Percentiles rank a stretch among this genome's conserved stretches.
These are phyloP conservation scores for Phengaris arion DNA, from an alignment of 2,888 invertebrate genomes.

Conservation along the genomic window DNA sequence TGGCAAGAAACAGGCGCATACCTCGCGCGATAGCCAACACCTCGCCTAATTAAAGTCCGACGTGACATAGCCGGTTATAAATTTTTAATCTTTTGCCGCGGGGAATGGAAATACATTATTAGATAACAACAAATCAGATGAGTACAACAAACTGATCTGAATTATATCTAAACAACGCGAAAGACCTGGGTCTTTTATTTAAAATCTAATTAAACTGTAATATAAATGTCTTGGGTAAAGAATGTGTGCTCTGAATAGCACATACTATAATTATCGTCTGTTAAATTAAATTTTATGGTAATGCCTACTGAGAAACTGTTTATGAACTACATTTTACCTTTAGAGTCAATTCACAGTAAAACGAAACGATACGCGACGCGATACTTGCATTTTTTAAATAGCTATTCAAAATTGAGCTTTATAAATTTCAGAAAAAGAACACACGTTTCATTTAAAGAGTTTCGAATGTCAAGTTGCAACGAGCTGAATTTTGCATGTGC, in stretches of 20 bases:
- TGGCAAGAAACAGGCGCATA: conserved; percentile 59
- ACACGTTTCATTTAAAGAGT: no score
- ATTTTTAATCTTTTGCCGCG: conserved; percentile 65
- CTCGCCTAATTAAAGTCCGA: conserved; percentile 71
- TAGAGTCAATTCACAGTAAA: no score
- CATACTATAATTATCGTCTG: background rate
- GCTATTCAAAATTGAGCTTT: no score
- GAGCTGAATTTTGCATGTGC: no score
- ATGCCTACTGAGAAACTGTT: background rate
- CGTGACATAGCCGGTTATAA: conserved; percentile 70
- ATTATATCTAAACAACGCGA: conserved; percentile 17
- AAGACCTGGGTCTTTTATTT: conserved; percentile 16
- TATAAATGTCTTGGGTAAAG: background rate
- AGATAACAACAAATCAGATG: conserved; percentile 32
- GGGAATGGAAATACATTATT: conserved; percentile 46
- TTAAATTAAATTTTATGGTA: background rate
- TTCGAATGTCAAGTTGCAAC: no score
- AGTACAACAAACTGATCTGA: conserved; percentile 23
- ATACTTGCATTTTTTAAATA: no score
- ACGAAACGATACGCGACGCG: no score
- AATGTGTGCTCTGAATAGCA: background rate
- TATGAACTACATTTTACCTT: background rate
- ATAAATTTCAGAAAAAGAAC: no score
- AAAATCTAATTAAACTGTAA: conserved; percentile 17
- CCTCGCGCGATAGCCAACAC: conserved; percentile 49